These are phyloP conservation scores for Botrylloides violaceus DNA, from an alignment of 23 tunicate species.

Conservation along the genomic window DNA sequence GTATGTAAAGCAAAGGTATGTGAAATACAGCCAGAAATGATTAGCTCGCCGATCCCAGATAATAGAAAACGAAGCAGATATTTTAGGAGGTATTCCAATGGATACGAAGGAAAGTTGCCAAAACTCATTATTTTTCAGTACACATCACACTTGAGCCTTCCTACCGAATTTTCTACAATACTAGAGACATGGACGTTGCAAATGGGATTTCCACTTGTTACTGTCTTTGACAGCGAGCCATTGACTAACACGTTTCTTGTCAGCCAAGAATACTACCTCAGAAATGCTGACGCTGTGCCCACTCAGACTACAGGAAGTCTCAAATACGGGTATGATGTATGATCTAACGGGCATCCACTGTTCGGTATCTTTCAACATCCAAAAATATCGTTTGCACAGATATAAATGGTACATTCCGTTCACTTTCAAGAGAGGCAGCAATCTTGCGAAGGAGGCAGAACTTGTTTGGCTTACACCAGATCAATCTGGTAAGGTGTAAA, in stretches of 20 bases:
- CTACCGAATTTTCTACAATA: conserved; percentile 23
- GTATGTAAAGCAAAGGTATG: no score
- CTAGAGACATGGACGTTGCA: conserved; percentile 80
- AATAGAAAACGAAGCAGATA: no score
- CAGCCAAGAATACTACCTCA: conserved; percentile 71
- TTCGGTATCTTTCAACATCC: no score
- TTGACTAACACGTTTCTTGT: background rate
- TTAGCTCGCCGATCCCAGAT: no score
- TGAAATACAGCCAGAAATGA: no score
- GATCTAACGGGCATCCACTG: no score
- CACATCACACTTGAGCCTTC: conserved; percentile 7
- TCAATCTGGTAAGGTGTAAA: conserved; percentile 7
- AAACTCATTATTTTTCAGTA: background rate
- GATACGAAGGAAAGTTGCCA: background rate
- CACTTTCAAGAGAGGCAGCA: conserved; percentile 39
- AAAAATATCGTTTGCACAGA: conserved; percentile 23
- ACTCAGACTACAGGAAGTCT: conserved; percentile 46
- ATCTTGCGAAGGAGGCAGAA: background rate
- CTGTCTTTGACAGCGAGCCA: conserved; percentile 2
- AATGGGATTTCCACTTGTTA: conserved; percentile 89
- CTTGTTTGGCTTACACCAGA: conserved; percentile 32
- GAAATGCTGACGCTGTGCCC: conserved; percentile 43
- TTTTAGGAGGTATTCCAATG: background rate
- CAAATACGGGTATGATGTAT: conserved; percentile 36
- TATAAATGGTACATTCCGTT: conserved; percentile 79